Evolutionary conservation across 2,797 vertebrate species (phyloP).

Genomic region (Xiphorhynchus erythropygius): DNA sequence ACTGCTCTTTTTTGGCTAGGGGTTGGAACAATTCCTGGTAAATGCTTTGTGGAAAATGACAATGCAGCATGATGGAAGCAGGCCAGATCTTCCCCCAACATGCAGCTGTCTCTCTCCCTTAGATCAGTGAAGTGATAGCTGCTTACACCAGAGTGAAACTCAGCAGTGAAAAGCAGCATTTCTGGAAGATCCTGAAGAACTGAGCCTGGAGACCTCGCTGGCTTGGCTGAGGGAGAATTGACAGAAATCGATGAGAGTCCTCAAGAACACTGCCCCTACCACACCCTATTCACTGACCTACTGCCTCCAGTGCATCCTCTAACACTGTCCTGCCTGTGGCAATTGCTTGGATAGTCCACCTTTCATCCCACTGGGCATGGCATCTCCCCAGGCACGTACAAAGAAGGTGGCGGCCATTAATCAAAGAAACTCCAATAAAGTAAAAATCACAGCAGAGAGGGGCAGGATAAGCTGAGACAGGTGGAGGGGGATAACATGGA

Average conservation of each 20-base stretch:
- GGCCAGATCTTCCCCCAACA: not conserved
- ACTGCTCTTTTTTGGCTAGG: not conserved
- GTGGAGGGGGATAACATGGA: not conserved
- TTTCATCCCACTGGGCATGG: not conserved
- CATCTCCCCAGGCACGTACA: not conserved
- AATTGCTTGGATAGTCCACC: not conserved
- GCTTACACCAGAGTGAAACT: not conserved
- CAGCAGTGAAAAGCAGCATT: not conserved
- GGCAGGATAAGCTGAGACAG: not conserved
- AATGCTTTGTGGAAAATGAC: not conserved
- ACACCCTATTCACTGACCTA: not conserved
- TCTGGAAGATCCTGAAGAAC: not conserved
- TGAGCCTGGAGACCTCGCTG: not conserved
- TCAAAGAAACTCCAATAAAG: not conserved
- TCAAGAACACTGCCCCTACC: not conserved
- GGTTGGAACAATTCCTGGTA: not conserved
- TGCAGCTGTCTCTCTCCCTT: not conserved
- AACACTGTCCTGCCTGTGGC: not conserved
- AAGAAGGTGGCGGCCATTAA: not conserved
- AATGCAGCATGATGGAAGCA: not conserved
- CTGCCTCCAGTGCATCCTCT: not conserved
- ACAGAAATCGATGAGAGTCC: not conserved
- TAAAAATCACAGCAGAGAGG: not conserved
- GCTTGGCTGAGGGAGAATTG: not conserved
- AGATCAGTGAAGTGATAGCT: not conserved